Evolutionary conservation across 2,888 invertebrate species (phyloP), one percentile per base, ranked within the genome.

Genomic region (Loripinus fragilis): DNA sequence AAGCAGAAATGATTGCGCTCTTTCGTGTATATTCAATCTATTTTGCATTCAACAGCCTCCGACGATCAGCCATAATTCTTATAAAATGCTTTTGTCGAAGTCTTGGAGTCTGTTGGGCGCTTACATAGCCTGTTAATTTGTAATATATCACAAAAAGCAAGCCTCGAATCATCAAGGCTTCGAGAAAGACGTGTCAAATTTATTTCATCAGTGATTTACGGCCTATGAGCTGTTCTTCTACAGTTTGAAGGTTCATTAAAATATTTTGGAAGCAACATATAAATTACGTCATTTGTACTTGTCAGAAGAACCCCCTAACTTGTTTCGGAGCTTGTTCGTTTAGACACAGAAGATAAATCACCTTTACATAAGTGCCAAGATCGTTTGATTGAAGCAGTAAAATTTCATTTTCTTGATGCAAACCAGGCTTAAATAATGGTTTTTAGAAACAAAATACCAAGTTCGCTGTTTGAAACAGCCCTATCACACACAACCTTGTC

Each of bases 211-310:
- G 73, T 84, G 80, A 84, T 84, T 84, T 77, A 84, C 81, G 65
- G 70, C 72, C 45, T 68, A 60, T 60, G 76, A 64, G 72, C 75
- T 72, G 71, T 80, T 81, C 81, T 80, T 78, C 81, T 74, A 71
- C 69, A 74, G 68, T 80, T 84, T 70, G 76, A 69, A 75, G 67
- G 79, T 84, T 84, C 84, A 84, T 84, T 84, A 81, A 84, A 84
- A 84, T 84, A 84, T 81, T 84, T 81, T 79, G 74, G 75, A 80
- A 80, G 81, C 76, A 45, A 70, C 78, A 78, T 84, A 84, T 84
- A 84, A 84, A 84, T 84, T 84, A 81, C 84, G 81, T 84, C 84
- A 81, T 81, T 84, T 84, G 80, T 84, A 80, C 81, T 81, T 81
- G 84, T 84, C 81, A 84, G 69, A 52, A 52, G 71, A 69, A 17